Percentiles rank a stretch among this genome's conserved stretches.
These are phyloP conservation scores for Drosophila bipectinata DNA, from an alignment of 1,140 invertebrate species.

Conservation along the genomic window DNA sequence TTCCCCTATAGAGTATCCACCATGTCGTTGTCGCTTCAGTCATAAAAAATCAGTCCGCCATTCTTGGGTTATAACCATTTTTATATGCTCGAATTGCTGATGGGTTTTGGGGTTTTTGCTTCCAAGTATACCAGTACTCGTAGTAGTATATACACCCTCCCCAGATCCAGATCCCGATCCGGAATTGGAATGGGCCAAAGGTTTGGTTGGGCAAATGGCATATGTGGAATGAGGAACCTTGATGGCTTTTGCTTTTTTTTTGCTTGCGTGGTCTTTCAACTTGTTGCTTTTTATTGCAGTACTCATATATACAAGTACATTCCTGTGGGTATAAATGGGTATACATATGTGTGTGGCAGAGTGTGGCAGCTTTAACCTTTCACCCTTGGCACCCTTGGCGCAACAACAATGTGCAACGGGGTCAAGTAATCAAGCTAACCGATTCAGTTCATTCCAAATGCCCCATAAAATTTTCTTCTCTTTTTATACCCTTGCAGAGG, in stretches of 20 bases:
- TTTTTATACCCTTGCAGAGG: too few species aligned
- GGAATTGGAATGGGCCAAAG: conserved; percentile 8
- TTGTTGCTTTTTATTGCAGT: conserved; percentile 67
- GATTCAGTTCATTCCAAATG: conserved; percentile 71
- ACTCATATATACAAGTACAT: conserved; percentile 17
- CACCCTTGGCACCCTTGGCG: conserved; percentile 30
- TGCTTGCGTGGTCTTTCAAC: conserved; percentile 54
- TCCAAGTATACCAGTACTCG: background rate
- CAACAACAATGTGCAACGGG: conserved; percentile 51
- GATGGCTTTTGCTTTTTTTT: conserved; percentile 42
- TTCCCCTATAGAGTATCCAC: conserved; percentile 6
- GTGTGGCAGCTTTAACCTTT: conserved; percentile 56
- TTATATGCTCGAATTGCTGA: conserved; percentile 69
- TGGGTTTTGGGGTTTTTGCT: conserved; percentile 46
- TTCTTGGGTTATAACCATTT: conserved; percentile 63
- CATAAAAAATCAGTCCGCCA: background rate
- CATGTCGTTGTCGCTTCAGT: background rate
- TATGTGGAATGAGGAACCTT: conserved; percentile 5
- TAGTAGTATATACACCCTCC: too few species aligned
- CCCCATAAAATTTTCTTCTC: conserved; percentile 16
- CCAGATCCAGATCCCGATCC: too few species aligned
- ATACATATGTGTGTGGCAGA: background rate
- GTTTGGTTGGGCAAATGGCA: background rate
- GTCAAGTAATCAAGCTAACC: conserved; percentile 69
- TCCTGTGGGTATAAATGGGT: conserved; percentile 10